Evolutionary conservation across 2,888 invertebrate species (phyloP).

Genomic region (Acanthococcus lagerstroemiae): DNA sequence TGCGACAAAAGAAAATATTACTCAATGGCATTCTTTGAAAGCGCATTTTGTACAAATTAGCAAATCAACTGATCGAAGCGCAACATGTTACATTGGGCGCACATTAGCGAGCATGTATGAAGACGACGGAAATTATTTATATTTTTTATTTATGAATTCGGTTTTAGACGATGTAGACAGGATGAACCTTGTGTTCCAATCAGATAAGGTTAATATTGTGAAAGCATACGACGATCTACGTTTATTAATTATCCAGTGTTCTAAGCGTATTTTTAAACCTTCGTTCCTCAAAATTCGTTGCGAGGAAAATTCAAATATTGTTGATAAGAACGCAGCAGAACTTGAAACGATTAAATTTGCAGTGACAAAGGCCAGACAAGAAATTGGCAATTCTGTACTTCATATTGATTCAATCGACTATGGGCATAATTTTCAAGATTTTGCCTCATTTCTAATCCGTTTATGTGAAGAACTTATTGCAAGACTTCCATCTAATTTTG

Average conservation of each 20-base stretch:
- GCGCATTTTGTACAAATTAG: conserved; percentile 34
- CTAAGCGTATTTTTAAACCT: conserved; percentile 32
- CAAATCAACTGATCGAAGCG: conserved; percentile 23
- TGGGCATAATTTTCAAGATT: neutral
- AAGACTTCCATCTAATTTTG: neutral
- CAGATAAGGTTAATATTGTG: conserved; percentile 32
- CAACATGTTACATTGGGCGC: conserved; percentile 35
- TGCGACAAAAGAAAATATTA: conserved; percentile 35
- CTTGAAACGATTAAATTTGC: neutral
- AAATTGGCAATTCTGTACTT: neutral
- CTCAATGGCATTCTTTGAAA: conserved; percentile 37
- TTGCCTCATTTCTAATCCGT: neutral
- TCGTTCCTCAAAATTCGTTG: neutral
- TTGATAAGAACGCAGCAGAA: neutral
- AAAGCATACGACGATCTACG: conserved; percentile 32
- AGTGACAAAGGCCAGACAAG: neutral
- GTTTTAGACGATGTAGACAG: conserved; percentile 33
- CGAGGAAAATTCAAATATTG: neutral
- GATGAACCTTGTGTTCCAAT: conserved; percentile 35
- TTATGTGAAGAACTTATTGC: neutral
- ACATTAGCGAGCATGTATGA: conserved; percentile 34
- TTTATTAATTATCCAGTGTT: conserved; percentile 28
- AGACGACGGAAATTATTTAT: conserved; percentile 34
- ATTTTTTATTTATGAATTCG: conserved; percentile 35
- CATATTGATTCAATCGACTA: neutral